phyloP scores from a whole-genome alignment of 2,797 vertebrate genomes.

The Rhinella marina region DNA sequence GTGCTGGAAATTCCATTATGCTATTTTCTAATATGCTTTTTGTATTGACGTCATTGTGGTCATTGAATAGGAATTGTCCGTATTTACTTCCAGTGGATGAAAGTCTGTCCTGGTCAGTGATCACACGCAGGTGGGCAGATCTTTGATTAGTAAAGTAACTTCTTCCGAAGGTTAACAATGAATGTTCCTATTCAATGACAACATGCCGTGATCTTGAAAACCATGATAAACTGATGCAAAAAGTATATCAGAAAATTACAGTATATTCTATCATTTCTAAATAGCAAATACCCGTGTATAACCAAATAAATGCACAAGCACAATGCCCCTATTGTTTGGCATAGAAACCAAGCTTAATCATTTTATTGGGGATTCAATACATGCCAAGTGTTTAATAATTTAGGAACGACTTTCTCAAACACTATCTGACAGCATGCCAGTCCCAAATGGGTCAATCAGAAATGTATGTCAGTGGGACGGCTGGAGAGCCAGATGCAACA shows the following conservation, averaged over 20 bases:
- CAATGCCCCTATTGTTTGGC: not conserved
- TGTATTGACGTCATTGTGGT: not conserved
- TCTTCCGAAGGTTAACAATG: not conserved
- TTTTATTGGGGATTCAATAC: constrained; percentile 25
- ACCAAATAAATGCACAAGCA: not conserved
- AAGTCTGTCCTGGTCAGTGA: not conserved
- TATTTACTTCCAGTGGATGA: not conserved
- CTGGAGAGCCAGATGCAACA: constrained; percentile 48
- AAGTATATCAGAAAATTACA: not conserved
- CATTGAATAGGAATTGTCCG: not conserved
- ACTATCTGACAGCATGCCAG: constrained; percentile 38
- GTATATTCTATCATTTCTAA: not conserved
- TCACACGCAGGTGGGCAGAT: not conserved
- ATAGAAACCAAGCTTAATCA: constrained; percentile 25
- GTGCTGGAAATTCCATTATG: not conserved
- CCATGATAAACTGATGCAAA: not conserved
- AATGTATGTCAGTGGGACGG: constrained; percentile 35
- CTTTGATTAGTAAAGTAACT: not conserved
- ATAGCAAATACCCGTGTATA: not conserved
- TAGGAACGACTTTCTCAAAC: constrained; percentile 44
- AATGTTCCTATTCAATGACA: not conserved
- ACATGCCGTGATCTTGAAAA: not conserved
- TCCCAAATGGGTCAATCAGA: constrained; percentile 24
- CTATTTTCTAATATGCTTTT: not conserved
- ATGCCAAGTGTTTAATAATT: constrained; percentile 57